Evolutionary conservation across 53 echinoderm and acorn worm species (phyloP), one percentile per base, ranked within the genome.

Genomic region (Astropecten irregularis): DNA sequence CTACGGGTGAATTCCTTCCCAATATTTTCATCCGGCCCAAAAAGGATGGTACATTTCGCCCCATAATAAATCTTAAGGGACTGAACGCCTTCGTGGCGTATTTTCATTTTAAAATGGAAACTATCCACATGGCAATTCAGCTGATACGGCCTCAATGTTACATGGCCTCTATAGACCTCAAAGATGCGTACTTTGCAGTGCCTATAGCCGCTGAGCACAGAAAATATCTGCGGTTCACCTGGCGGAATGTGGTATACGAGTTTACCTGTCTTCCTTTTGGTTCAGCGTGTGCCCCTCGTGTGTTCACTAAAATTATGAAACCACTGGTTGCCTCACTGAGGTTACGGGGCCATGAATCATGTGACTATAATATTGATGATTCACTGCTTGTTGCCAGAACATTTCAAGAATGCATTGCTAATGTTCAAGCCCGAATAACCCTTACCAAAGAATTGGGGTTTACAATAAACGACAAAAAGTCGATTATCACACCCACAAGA

Each of bases 11-110:
- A 28, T 59, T 28, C 26, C 10, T 59, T 59, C 26, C 27, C 8
- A 21, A 59, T 59, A 59, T 59, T 28, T 59, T 59, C 60, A 4
- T 59, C 9, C 21, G 27, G 26, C 60, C 60, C 5, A 59, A 85
- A 39, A 89, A 89, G 11, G 79, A 89, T 70, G 89, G 84, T 26
- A 8, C 42, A 8, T 8, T 42, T n/a, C n/a, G n/a, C n/a, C n/a
- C n/a, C n/a, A n/a, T n/a, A n/a, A n/a, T 42, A 6, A 42, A 42
- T 42, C 42, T 42, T 6, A 42, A 42, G 11, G 6, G 6, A 8
- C 11, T 42, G 11, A 42, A 42, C 11, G 11, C 6, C 42, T 42
- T 42, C 11, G 42, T 42, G 42, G 6, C 42, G 6, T 54, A 66
- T 42, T 66, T 22, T 27, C 47, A 83, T 18, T 31, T 73, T 13